phyloP scores from a whole-genome alignment of 1,140 invertebrate genomes.

The Tenebrio molitor region DNA sequence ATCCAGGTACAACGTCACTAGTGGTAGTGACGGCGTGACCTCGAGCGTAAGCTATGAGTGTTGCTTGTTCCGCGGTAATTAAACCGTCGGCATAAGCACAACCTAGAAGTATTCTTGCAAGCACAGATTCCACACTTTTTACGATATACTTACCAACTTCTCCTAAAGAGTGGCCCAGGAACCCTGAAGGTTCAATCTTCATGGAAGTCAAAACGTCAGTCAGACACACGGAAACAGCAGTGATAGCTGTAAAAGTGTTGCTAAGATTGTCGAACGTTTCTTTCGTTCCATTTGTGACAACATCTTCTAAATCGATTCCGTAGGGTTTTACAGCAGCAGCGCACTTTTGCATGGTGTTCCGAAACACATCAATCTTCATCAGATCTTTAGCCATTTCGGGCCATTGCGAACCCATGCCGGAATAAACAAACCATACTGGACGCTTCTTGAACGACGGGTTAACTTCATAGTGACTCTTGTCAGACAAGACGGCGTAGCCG shows the following conservation, averaged over 20 bases:
- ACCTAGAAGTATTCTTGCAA: slow-evolving; percentile 70
- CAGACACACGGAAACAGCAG: slow-evolving; percentile 92
- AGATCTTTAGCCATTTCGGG: slow-evolving; percentile 88
- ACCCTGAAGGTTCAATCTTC: slow-evolving; percentile 88
- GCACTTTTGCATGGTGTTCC: slow-evolving; percentile 79
- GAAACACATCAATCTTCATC: slow-evolving; percentile 83
- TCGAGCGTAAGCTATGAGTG: slow-evolving; percentile 85
- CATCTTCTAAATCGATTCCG: slow-evolving; percentile 82
- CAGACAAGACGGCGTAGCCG: slow-evolving; percentile 66
- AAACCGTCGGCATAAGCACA: slow-evolving; percentile 91
- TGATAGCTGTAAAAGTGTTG: slow-evolving; percentile 91
- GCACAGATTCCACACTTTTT: too few relatives aligned
- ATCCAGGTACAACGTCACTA: slow-evolving; percentile 79
- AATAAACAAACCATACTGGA: slow-evolving; percentile 94
- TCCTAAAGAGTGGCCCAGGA: slow-evolving; percentile 94
- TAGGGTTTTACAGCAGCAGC: slow-evolving; percentile 80
- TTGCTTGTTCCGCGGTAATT: slow-evolving; percentile 85
- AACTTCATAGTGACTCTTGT: slow-evolving; percentile 22
- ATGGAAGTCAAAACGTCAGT: slow-evolving; percentile 83
- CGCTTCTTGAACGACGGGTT: slow-evolving; percentile 71
- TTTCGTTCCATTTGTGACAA: slow-evolving; percentile 81
- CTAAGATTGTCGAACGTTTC: slow-evolving; percentile 84
- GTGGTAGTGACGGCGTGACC: slow-evolving; percentile 87
- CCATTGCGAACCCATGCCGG: slow-evolving; percentile 97
- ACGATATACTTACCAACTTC: slow-evolving; percentile 70